Percentiles rank a stretch among this genome's conserved stretches.
Conservation (phyloP, 2,797 vertebrate genomes). For the Hypotaenidia okinawae region DNA sequence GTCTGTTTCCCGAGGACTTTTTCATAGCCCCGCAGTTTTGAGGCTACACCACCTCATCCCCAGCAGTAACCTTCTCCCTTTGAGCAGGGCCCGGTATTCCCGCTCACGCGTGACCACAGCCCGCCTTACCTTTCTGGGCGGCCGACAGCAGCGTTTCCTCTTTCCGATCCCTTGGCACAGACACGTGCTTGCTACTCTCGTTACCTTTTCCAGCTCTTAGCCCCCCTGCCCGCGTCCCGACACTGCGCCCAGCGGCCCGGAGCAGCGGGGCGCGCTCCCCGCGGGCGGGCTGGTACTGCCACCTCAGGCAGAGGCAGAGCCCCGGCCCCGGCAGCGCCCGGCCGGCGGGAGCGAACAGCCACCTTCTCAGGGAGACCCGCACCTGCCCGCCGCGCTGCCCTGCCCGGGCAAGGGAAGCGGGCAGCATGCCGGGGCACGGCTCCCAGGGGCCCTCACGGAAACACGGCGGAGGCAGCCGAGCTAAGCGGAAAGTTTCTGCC, state of each 20-base stretch:
- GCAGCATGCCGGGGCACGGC: conserved; percentile 24
- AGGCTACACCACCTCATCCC: too few species aligned
- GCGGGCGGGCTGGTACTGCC: not conserved
- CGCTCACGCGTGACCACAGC: rapidly evolving
- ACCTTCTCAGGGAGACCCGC: not conserved
- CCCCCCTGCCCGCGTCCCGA: conserved; percentile 49
- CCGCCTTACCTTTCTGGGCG: conserved; percentile 84
- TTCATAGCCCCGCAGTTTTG: not conserved
- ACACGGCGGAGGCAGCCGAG: not conserved
- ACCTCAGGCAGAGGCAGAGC: not conserved
- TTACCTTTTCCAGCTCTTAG: conserved; percentile 9
- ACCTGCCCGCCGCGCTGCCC: conserved; percentile 8
- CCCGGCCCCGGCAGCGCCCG: not conserved
- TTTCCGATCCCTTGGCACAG: conserved; percentile 70
- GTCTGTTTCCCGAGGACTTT: rapidly evolving
- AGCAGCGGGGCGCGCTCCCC: not conserved
- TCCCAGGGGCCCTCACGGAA: not conserved
- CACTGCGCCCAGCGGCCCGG: not conserved
- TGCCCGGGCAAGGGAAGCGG: conserved; percentile 2
- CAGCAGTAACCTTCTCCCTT: rapidly evolving
- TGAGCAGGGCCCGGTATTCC: rapidly evolving
- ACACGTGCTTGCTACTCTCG: conserved; percentile 51
- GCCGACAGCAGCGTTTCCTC: conserved; percentile 72
- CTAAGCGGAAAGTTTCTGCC: rapidly evolving
- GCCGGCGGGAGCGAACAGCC: not conserved